Base-by-base conservation (phyloP, 2,888 invertebrate species). In the Epirrhoe tristata region DNA sequence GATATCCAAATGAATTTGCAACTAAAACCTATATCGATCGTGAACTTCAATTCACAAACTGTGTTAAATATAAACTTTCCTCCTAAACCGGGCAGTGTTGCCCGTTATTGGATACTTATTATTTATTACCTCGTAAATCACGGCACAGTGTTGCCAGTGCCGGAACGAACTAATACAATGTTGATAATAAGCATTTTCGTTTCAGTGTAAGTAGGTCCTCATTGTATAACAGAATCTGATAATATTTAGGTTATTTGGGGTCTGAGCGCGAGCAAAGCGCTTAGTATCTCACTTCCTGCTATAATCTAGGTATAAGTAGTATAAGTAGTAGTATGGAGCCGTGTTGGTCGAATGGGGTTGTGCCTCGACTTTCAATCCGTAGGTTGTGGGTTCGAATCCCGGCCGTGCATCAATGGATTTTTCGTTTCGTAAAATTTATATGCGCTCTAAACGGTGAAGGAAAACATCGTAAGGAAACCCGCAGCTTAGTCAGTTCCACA, bases 61-160 rank as follows among this genome's bases (percentile, higher is more conserved):
- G 58, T 66, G 71, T 70, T 67, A 71, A 72, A 69, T 70, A 70
- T 69, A 72, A 74, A 71, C 55, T 70, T 71, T 58, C 58, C 65
- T 66, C 54, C 68, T 68, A 68, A 74, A 72, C 71, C 63, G 58
- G 63, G 66, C 71, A 69, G 67, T 67, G 74, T 69, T 73, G 72
- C 73, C 58, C 66, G 68, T 72, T 74, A 76, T 75, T 76, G 73
- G 75, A 74, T 74, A 74, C 71, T 75, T 75, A 75, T 74, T 76
- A 76, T 76, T 76, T 76, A 76, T 75, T 68, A 65, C 66, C 55
- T 64, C 66, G 66, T 76, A 76, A 76, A 74, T 76, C 73, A 74
- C 64, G 52, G 63, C 57, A 67, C 71, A 67, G 69, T 71, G 71
- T 74, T 73, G 66, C 70, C 65, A 70, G 69, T 52, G 63, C 70